A percentile compares a stretch with the other conserved stretches of the same genome.
Evolutionary conservation across 1,140 invertebrate species (phyloP).

Genomic region (Ceratitis capitata): DNA sequence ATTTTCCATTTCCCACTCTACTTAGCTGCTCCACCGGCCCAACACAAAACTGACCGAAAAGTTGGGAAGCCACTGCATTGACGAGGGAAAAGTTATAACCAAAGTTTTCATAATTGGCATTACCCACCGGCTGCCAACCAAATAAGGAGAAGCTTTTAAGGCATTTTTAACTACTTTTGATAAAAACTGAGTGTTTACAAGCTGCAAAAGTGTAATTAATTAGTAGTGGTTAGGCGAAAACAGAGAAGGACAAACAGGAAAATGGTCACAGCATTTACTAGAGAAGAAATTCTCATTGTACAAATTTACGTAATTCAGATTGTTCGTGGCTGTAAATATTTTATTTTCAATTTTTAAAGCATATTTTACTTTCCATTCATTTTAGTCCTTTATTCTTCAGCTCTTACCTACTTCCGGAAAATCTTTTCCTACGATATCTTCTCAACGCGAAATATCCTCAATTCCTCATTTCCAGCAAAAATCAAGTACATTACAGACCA

Average conservation of each 20-base stretch:
- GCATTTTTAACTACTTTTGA: neutral
- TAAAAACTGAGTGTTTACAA: neutral
- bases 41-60: neutral
- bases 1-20: neutral
- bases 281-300: neutral
- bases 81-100: neutral
- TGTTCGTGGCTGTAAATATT: neutral
- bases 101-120: neutral
- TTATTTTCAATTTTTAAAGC: neutral
- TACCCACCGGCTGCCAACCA: neutral
- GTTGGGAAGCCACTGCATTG: slow-evolving; percentile 1
- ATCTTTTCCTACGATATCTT: neutral
- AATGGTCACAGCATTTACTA: neutral
- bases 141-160: neutral
- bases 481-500: neutral
- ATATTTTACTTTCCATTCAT: neutral
- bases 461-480: neutral
- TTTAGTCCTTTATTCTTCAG: neutral
- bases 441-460: neutral
- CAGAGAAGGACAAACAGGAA: too few species aligned
- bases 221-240: neutral
- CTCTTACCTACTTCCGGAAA: neutral
- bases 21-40: neutral
- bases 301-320: neutral
- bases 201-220: neutral